Evolutionary conservation across 2,888 invertebrate species (phyloP), one percentile per base, ranked within the genome.

Genomic region (Platycheirus albimanus): DNA sequence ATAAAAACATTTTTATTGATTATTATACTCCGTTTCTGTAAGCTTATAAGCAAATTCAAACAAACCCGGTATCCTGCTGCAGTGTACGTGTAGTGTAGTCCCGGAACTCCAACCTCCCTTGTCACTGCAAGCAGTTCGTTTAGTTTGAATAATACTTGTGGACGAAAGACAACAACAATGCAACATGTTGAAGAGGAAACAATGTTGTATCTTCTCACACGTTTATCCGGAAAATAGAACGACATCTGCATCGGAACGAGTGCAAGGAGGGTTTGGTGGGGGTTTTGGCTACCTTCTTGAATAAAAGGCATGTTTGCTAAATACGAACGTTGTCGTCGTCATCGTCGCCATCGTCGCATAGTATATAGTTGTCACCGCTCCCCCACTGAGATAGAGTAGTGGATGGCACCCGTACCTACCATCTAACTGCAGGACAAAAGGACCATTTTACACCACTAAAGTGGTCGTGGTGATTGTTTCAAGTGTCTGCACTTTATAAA

Each of bases 401-500:
- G 45, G 36, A 11, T 52, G 51, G 61, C 54, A 63, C 61, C 52
- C 69, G 66, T 76, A n/a, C n/a, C n/a, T n/a, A n/a, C n/a, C n/a
- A n/a, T n/a, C n/a, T n/a, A 70, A 76, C 66, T 45, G 61, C 61
- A 71, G 52, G 58, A 77, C 67, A 83, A 81, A 83, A 72, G 81
- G 56, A 69, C 64, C 67, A 72, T 71, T 81, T 81, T 49, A 63
- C 71, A 77, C 77, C 67, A 63, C 47, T 56, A 72, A 83, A 83
- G 77, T 83, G 72, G 71, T 63, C 72, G 67, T 72, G 36, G 81
- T 77, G 81, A 83, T 83, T 83, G 81, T 83, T 83, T 83, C 67
- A 83, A 83, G 81, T 83, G 77, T 49, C 81, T 77, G 71, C 77
- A 77, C 81, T 83, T 83, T 67, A 83, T 83, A 77, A 77, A 77